Conservation (phyloP, 2,888 invertebrate genomes). For the Chalcis sispes region DNA sequence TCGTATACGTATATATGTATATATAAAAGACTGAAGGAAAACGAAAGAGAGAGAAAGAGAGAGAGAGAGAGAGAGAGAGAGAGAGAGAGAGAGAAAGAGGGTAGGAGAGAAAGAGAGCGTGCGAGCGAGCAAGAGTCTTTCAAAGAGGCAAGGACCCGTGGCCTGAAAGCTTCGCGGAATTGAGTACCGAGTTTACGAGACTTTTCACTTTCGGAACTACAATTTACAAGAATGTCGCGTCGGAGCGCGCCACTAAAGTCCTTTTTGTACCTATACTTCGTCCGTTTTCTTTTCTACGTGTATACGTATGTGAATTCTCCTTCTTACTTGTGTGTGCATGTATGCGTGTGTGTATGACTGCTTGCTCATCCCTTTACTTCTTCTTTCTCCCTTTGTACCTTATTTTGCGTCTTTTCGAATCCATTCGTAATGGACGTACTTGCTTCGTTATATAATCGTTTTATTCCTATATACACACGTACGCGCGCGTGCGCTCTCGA, state of each 20-base stretch:
- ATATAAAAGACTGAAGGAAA: background rate
- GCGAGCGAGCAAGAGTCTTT: constrained; percentile 27
- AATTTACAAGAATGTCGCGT: constrained; percentile 56
- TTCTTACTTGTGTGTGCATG: too few relatives aligned
- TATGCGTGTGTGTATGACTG: too few relatives aligned
- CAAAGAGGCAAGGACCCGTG: constrained; percentile 36
- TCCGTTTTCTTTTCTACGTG: too few relatives aligned
- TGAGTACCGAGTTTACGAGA: constrained; percentile 57
- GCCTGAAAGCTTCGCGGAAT: constrained; percentile 53
- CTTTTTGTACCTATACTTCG: background rate
- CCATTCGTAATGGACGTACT: constrained; percentile 51
- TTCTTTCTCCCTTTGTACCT: too few relatives aligned
- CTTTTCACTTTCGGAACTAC: constrained; percentile 58
- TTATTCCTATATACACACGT: constrained; percentile 33
- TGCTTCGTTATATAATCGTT: constrained; percentile 45
- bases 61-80: constrained; percentile 1
- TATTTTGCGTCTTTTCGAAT: constrained; percentile 36
- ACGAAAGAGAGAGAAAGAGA: background rate
- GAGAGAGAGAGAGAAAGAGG: constrained; percentile 15
- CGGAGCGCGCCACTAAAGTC: constrained; percentile 21
- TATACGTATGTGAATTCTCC: background rate
- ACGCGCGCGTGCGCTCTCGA: too few relatives aligned
- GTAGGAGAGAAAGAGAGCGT: background rate
- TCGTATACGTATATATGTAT: background rate
- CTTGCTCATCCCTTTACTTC: too few relatives aligned